Evolutionary conservation across 2,888 invertebrate species (phyloP), one percentile per base, ranked within the genome.

Genomic region (Ptychoptera contaminata): DNA sequence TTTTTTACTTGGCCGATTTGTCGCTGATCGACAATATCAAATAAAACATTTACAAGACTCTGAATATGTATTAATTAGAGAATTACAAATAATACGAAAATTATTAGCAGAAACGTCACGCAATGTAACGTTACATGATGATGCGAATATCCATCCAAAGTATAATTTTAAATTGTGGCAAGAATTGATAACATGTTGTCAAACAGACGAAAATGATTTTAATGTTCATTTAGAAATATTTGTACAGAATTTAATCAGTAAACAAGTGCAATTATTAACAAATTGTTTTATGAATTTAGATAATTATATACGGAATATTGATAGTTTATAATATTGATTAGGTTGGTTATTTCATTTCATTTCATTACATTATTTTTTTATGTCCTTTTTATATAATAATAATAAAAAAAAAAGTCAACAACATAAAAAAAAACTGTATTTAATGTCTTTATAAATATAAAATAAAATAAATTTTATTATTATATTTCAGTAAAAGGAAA

Each of bases 1-100:
- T 46, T 65, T 64, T 51, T 53, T 65, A 40, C 53, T 65, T 46
- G 65, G 65, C n/a, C 63, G 63, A 52, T 65, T 62, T 45, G 61
- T 65, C 31, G 56, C 62, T 30, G 65, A 65, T 47, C 65, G 66
- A 31, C 52, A 54, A 39, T 50, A 52, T 47, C 52, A 55, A 46
- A 58, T 63, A 50, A 60, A 59, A 34, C 55, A 62, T 49, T 43
- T 58, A 48, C 53, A 49, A n/a, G 49, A 52, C 30, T 44, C 59
- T 34, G 55, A 58, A 11, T 16, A 42, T 34, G 9, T 50, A 35
- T 37, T 43, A 35, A 14, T 47, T 14, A 30, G 32, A 16, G 40
- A 45, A 38, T 8, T 47, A n/a, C 37, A 45, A 29, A 30, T 16
- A 56, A 55, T 46, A 58, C 55, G 42, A 23, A 47, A 11, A 4